These are phyloP conservation scores for Pipistrellus pipistrellus DNA, from an alignment of 2,797 vertebrate species.

Conservation along the genomic window DNA sequence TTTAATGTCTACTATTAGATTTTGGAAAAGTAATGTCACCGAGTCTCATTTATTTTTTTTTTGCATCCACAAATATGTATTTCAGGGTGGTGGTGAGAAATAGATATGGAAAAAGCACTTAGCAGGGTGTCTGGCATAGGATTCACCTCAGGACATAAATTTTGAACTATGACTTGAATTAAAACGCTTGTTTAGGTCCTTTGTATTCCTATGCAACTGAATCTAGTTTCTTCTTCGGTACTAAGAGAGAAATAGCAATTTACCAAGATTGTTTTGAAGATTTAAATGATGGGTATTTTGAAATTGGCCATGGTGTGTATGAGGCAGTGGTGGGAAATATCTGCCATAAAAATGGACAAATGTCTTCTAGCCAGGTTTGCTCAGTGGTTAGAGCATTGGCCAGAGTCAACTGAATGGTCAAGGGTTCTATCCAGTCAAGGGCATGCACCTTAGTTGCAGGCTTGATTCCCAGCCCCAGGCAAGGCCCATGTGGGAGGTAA, in stretches of 20 bases:
- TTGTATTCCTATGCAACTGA: background rate
- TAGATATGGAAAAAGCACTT: background rate
- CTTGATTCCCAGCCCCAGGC: no score
- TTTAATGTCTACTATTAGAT: constrained; percentile 12
- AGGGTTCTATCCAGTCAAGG: no score
- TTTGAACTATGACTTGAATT: constrained; percentile 2
- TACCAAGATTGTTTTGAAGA: background rate
- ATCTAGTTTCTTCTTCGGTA: background rate
- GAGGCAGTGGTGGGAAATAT: background rate
- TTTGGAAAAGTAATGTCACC: constrained; percentile 2
- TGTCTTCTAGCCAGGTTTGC: no score
- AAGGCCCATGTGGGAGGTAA: no score
- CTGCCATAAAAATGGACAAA: background rate
- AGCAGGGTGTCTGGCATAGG: background rate
- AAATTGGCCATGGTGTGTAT: background rate
- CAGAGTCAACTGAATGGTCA: no score
- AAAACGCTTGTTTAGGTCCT: background rate
- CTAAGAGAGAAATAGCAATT: background rate
- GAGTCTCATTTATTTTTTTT: background rate
- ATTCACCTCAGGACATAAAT: background rate
- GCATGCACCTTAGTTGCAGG: no score
- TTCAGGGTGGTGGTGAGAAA: background rate
- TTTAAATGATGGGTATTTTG: background rate
- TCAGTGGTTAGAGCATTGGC: no score
- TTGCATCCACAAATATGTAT: background rate